Evolutionary conservation across 23 tunicate genomes (phyloP).

Genomic region (Clavelina lepadiformis): DNA sequence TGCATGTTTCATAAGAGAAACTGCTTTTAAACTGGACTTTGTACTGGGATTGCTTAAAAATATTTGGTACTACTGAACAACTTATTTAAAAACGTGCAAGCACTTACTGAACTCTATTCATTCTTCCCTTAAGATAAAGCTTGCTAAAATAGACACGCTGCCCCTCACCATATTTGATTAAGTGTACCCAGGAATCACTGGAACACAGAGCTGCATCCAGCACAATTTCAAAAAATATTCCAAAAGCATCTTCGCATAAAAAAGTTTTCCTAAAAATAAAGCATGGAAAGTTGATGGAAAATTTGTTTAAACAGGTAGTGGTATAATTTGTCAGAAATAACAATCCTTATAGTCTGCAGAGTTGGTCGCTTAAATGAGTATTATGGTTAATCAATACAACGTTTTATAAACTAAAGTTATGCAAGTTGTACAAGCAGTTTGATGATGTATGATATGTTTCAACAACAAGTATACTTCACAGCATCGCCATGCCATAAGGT

Average conservation of each 20-base stretch:
- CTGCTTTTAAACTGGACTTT: background rate
- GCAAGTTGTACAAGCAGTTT: too few species aligned
- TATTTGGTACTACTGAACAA: background rate
- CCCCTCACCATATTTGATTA: constrained; percentile 65
- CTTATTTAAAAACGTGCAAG: background rate
- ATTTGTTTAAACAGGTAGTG: too few species aligned
- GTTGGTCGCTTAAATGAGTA: too few species aligned
- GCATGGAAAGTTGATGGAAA: too few species aligned
- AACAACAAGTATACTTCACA: too few species aligned
- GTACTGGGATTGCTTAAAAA: background rate
- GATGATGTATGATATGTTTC: too few species aligned
- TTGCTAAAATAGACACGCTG: constrained; percentile 57
- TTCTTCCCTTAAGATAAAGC: constrained; percentile 35
- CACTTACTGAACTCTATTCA: constrained; percentile 44
- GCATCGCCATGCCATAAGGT: too few species aligned
- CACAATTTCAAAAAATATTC: constrained; percentile 52
- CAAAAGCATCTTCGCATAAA: constrained; percentile 76
- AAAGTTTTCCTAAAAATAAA: constrained; percentile 19
- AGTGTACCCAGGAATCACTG: constrained; percentile 17
- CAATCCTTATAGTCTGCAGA: too few species aligned
- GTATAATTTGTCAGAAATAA: too few species aligned
- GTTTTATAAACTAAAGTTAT: too few species aligned
- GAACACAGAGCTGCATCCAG: constrained; percentile 7
- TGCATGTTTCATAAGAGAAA: background rate
- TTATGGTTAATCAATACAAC: too few species aligned